Base-by-base conservation (phyloP, 1,140 invertebrate genomes). In the Drosophila chauvacae region DNA sequence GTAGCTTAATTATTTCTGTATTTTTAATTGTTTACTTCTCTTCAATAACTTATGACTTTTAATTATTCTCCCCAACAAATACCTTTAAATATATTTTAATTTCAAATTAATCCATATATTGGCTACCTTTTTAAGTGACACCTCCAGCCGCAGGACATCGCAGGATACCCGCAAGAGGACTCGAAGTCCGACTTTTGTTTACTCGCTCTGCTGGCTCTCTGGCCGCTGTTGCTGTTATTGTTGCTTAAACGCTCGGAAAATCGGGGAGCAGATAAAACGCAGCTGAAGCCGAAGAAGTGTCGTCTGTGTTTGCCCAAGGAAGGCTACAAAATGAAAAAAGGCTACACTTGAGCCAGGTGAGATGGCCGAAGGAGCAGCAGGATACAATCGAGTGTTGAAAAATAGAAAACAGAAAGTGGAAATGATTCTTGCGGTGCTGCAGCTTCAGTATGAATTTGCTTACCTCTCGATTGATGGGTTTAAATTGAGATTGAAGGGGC, bases 231-330 rank as follows among this genome's bases (percentile, higher is more conserved):
- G 60, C 64, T 77, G 80, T 76, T 83, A 50, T 81, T 77, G 77
- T 71, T 86, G 79, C 66, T 60, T 87, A 86, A 86, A 82, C 72
- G 83, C 76, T 87, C 37, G 83, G 83, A 86, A 86, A 86, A 87
- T 81, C 83, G 83, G 78, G 59, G 47, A 69, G 71, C 66, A 86
- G 83, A 86, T 86, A 86, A 86, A 85, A 76, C 69, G 72, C 71
- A 80, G 68, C 81, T 80, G 64, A 61, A 86, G 77, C 65, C 70
- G 56, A 77, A 76, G 75, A 86, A 81, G 74, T 86, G 82, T 86
- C 78, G 74, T 72, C 82, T 85, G 73, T 81, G 66, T 84, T 81
- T 77, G 77, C 50, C 58, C 64, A 75, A 58, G 69, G 41, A 55
- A 60, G 41, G 44, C 39, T 42, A 45, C 57, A 51, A 33, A 30